Evolutionary conservation across 2,888 invertebrate species (phyloP).

Genomic region (Synanthedon myopaeformis): DNA sequence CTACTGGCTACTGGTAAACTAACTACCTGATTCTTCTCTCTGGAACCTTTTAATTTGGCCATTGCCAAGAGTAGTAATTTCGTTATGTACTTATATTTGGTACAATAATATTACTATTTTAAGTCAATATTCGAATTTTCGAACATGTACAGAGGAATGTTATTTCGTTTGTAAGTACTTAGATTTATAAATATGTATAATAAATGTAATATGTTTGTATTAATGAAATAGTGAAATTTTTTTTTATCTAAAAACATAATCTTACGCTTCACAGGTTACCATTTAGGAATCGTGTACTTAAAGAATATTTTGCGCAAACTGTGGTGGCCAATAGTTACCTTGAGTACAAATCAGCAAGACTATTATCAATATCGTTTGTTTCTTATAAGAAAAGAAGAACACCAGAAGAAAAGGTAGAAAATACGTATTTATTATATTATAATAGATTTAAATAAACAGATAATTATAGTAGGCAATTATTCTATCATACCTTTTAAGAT

Average conservation of each 20-base stretch:
- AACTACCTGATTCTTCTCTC: too few species aligned
- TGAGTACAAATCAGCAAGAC: slow-evolving; percentile 15
- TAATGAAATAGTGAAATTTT: slow-evolving; percentile 1
- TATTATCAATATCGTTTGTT: slow-evolving; percentile 35
- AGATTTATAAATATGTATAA: neutral
- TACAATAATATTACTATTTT: neutral
- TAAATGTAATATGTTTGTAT: neutral
- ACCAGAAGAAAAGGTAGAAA: slow-evolving; percentile 71
- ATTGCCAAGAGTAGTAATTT: too few species aligned
- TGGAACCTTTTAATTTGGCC: too few species aligned
- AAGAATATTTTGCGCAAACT: slow-evolving; percentile 22
- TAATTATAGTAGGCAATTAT: too few species aligned
- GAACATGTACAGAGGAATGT: slow-evolving; percentile 40
- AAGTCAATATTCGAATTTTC: neutral
- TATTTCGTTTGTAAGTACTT: slow-evolving; percentile 38
- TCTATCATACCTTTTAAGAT: too few species aligned
- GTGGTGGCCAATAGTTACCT: slow-evolving; percentile 12
- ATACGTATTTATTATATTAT: too few species aligned
- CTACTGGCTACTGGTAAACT: too few species aligned
- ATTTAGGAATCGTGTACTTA: slow-evolving; percentile 20
- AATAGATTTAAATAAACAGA: too few species aligned
- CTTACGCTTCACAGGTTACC: slow-evolving; percentile 31
- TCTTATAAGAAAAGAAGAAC: slow-evolving; percentile 72
- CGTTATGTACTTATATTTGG: too few species aligned
- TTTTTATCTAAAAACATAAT: neutral